Conservation (phyloP, 2,113 vertebrate species). For the Tetraodon nigroviridis region DNA sequence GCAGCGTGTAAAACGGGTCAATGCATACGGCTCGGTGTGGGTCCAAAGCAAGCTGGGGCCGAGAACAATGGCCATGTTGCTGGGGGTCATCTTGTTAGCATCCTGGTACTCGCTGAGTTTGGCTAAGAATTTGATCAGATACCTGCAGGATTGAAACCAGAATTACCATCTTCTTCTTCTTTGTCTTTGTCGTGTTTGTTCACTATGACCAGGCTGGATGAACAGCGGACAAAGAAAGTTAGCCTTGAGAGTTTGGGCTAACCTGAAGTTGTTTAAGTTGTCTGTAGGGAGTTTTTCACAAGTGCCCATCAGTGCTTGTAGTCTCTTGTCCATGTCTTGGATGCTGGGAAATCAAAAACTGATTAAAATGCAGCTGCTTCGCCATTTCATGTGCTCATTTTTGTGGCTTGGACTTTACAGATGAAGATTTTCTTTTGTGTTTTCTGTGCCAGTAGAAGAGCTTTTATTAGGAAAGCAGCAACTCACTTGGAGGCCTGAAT, state of each 20-base stretch:
- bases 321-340: slow-evolving; percentile 91
- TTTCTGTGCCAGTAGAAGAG: slow-evolving; percentile 9
- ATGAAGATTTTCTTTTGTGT: background rate
- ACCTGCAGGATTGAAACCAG: slow-evolving; percentile 72
- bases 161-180: background rate
- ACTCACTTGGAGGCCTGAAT: slow-evolving; percentile 98
- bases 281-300: slow-evolving; percentile 93
- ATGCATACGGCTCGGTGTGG: slow-evolving; percentile 83
- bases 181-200: no score
- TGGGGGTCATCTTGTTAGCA: slow-evolving; percentile 94
- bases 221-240: no score
- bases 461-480: slow-evolving; percentile 17
- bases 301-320: slow-evolving; percentile 87
- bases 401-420: slow-evolving; percentile 7
- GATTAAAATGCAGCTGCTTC: slow-evolving; percentile 2
- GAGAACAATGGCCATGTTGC: slow-evolving; percentile 95
- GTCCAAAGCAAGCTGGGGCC: slow-evolving; percentile 97
- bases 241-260: slow-evolving; percentile 1
- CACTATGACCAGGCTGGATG: no score
- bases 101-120: slow-evolving; percentile 94
- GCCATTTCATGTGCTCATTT: slow-evolving; percentile 26
- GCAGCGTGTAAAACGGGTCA: background rate
- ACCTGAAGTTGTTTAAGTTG: slow-evolving; percentile 97
- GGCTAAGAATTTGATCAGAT: slow-evolving; percentile 93
- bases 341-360: slow-evolving; percentile 69